Evolutionary conservation across 2,113 vertebrate species (phyloP), one percentile per base, ranked within the genome.

Genomic region (Dasyprocta punctata): DNA sequence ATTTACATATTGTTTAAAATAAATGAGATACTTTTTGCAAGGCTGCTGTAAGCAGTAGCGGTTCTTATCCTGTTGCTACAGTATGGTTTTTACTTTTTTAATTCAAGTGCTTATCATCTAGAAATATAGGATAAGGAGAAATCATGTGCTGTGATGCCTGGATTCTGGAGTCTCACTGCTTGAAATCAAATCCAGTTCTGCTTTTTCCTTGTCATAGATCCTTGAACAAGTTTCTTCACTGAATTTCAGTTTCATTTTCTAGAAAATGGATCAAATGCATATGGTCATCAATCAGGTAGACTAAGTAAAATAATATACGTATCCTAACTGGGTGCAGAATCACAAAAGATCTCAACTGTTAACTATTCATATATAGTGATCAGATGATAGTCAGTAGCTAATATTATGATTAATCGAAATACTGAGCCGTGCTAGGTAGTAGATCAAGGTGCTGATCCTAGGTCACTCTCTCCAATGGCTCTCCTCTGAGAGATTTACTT

Each of bases 1-100:
- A 86, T 54, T 94, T 89, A 75, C 22, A 7, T 93, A 56, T n/a
- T 67, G 0, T 94, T 96, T 91, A 95, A 96, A 92, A 96, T 56
- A 84, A 92, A 63, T 24, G 17, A 61, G 44, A 87, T 52, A 1
- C 7, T 61, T 92, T 88, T 83, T 61, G 60, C 7, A 86, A 56
- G 44, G 61, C 63, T 96, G 12, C 65, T 95, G 0, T 58, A 83
- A 86, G 56, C 26, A 85, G 17, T 87, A 84, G 61, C 33, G 63
- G 61, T 89, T 63, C 63, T 83, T 82, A 77, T 44, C 20, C 81
- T 82, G 7, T 89, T 89, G 89, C 67, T 93, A 22, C 10, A 88
- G 54, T 92, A n/a, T 24, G 60, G 2, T 44, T 83, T 93, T 93
- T 61, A 47, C 58, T 92, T 30, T 87, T 89, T 93, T 24, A 63